Conservation (phyloP, 2,888 invertebrate species). For the Lithophane leautieri region DNA sequence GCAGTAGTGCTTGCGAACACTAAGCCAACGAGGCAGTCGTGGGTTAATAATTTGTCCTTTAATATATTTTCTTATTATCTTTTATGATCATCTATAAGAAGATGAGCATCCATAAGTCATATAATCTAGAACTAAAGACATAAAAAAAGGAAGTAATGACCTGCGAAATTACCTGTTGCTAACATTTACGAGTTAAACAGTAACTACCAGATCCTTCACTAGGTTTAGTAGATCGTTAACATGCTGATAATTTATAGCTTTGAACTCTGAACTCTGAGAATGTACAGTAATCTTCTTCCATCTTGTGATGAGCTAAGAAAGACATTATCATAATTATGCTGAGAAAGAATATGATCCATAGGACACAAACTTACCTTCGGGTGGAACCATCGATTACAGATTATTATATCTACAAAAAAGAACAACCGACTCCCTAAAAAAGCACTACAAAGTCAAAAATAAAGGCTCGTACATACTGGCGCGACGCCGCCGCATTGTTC, state of each 20-base stretch:
- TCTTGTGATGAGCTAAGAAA: not conserved
- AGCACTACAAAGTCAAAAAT: no score
- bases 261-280: conserved; percentile 32
- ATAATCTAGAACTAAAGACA: conserved; percentile 24
- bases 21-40: no score
- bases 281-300: not conserved
- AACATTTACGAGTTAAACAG: conserved; percentile 50
- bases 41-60: no score
- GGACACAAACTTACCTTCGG: no score
- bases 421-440: no score
- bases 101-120: conserved; percentile 3
- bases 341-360: not conserved
- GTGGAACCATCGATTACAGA: not conserved
- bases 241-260: conserved; percentile 31
- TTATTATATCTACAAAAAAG: not conserved
- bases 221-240: conserved; percentile 52
- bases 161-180: conserved; percentile 53
- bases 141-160: conserved; percentile 27
- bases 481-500: no score
- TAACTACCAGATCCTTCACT: conserved; percentile 43
- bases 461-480: no score
- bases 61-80: not conserved
- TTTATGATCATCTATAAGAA: not conserved
- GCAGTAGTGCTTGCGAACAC: no score
- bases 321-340: not conserved